These are phyloP conservation scores for Lacanobia wlatinum DNA, from an alignment of 2,888 invertebrate genomes.

Conservation along the genomic window DNA sequence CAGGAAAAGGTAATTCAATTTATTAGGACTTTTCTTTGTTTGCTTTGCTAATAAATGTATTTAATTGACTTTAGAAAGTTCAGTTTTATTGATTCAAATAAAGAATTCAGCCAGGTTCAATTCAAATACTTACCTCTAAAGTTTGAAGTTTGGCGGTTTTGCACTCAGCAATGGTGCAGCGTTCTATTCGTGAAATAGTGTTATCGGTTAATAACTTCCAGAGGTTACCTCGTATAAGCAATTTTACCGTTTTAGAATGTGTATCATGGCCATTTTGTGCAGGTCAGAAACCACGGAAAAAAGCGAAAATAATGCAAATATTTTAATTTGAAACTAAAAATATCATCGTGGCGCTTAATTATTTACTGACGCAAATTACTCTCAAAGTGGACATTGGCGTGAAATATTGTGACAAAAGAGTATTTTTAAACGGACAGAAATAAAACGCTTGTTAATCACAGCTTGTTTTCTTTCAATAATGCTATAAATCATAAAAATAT, in stretches of 20 bases:
- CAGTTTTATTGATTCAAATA: too few relatives aligned
- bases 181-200: too few relatives aligned
- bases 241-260: too few relatives aligned
- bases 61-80: background rate
- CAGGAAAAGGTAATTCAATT: conserved; percentile 70
- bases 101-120: too few relatives aligned
- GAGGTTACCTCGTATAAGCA: too few relatives aligned
- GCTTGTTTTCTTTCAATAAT: conserved; percentile 77
- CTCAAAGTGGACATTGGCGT: conserved; percentile 9
- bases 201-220: too few relatives aligned
- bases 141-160: too few relatives aligned
- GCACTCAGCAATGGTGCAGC: too few relatives aligned
- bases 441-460: conserved; percentile 72
- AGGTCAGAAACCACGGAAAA: conserved; percentile 2
- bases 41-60: background rate
- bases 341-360: conserved; percentile 22
- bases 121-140: too few relatives aligned
- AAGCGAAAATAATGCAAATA: background rate
- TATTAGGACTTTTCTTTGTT: conserved; percentile 38
- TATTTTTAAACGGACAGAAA: conserved; percentile 43
- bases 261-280: too few relatives aligned
- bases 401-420: conserved; percentile 26
- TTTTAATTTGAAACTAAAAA: conserved; percentile 8
- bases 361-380: conserved; percentile 44
- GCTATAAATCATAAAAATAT: conserved; percentile 66